Evolutionary conservation across 2,113 vertebrate species (phyloP).

Genomic region (Phainopepla nitens): DNA sequence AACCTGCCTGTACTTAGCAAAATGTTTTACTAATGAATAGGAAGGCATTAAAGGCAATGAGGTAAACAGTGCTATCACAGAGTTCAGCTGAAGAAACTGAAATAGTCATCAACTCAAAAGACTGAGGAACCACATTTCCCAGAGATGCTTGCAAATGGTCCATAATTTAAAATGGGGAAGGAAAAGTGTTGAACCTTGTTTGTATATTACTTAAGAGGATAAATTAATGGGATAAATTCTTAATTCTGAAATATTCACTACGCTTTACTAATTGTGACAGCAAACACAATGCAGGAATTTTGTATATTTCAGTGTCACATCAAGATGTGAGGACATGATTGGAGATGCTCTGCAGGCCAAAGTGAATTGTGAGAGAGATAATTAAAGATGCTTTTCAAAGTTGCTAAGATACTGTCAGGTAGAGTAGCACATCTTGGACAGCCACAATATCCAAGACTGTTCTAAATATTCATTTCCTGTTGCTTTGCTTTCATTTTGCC

Average conservation of each 20-base stretch:
- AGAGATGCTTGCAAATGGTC: background rate
- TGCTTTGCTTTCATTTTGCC: background rate
- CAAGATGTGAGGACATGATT: background rate
- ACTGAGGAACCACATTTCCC: background rate
- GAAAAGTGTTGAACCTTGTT: background rate
- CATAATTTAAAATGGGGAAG: background rate
- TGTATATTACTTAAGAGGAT: background rate
- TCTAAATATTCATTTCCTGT: constrained; percentile 10
- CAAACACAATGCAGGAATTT: background rate
- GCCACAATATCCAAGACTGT: background rate
- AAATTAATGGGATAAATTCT: background rate
- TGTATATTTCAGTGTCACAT: background rate
- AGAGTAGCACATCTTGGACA: background rate
- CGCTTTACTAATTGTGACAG: background rate
- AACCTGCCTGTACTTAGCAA: background rate
- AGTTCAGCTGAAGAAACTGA: background rate
- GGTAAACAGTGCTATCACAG: background rate
- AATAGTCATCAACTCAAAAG: background rate
- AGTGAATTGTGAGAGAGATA: background rate
- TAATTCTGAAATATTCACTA: background rate
- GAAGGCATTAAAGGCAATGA: background rate
- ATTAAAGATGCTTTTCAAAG: constrained; percentile 46
- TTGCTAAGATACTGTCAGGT: constrained; percentile 49
- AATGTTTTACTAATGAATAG: background rate
- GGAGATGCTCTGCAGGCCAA: background rate